phyloP scores from a whole-genome alignment of 2,113 vertebrate species.

The Galemys pyrenaicus region DNA sequence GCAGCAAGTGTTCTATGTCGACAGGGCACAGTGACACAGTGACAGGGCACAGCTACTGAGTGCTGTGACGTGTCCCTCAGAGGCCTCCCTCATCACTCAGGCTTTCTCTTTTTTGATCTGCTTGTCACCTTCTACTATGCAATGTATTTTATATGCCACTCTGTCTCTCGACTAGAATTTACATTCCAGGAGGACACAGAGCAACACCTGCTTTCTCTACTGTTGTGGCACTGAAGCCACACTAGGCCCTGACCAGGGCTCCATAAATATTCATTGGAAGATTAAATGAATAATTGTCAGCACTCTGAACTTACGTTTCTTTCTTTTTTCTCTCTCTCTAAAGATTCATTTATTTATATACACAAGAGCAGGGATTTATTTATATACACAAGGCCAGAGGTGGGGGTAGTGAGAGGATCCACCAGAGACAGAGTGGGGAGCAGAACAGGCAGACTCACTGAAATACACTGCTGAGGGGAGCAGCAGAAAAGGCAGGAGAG shows the following conservation, averaged over 20 bases:
- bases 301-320: neutral
- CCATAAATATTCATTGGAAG: neutral
- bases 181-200: neutral
- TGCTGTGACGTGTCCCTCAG: neutral
- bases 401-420: too few relatives aligned
- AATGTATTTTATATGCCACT: neutral
- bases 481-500: too few relatives aligned
- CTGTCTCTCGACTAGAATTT: neutral
- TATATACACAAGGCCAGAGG: too few relatives aligned
- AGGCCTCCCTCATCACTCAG: neutral
- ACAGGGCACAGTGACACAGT: too few relatives aligned
- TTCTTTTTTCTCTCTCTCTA: too few relatives aligned
- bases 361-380: too few relatives aligned
- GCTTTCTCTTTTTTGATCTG: neutral
- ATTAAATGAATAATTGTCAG: neutral
- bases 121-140: neutral
- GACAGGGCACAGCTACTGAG: neutral
- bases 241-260: neutral
- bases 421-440: too few relatives aligned
- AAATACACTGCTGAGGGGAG: too few relatives aligned
- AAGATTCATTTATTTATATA: too few relatives aligned
- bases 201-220: neutral
- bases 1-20: neutral
- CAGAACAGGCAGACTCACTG: too few relatives aligned
- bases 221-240: neutral